A percentile compares a stretch with the other conserved stretches of the same genome.
Evolutionary conservation across 1,140 invertebrate species (phyloP).

Genomic region (Capitella teleta): DNA sequence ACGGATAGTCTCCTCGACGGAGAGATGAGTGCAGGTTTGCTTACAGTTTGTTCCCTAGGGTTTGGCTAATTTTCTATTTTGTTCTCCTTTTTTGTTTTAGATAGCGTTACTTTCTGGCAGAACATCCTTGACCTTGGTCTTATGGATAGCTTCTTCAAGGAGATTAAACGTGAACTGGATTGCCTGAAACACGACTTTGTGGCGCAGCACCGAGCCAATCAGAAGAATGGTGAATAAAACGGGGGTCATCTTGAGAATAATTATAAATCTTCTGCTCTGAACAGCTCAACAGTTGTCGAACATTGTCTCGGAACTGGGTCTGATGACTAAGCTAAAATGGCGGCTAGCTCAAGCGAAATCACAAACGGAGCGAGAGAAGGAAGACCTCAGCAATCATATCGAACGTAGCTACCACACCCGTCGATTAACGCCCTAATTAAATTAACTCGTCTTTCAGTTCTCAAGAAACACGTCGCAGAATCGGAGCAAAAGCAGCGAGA

Average conservation of each 20-base stretch:
- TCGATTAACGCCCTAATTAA: neutral
- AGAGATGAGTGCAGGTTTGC: too few species aligned
- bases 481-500: neutral
- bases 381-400: neutral
- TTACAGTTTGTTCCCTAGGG: too few species aligned
- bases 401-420: neutral
- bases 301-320: neutral
- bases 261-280: neutral
- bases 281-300: neutral
- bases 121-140: neutral
- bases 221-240: neutral
- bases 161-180: neutral
- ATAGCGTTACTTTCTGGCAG: neutral
- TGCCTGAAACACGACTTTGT: neutral
- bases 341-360: neutral
- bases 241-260: neutral
- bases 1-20: too few species aligned
- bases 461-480: neutral
- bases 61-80: too few species aligned
- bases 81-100: neutral
- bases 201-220: too few species aligned
- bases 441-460: neutral
- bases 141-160: neutral
- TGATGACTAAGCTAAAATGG: conserved; percentile 2
- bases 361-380: neutral